These are phyloP conservation scores for Crenuchus spilurus DNA, from an alignment of 2,797 vertebrate genomes.

Conservation along the genomic window DNA sequence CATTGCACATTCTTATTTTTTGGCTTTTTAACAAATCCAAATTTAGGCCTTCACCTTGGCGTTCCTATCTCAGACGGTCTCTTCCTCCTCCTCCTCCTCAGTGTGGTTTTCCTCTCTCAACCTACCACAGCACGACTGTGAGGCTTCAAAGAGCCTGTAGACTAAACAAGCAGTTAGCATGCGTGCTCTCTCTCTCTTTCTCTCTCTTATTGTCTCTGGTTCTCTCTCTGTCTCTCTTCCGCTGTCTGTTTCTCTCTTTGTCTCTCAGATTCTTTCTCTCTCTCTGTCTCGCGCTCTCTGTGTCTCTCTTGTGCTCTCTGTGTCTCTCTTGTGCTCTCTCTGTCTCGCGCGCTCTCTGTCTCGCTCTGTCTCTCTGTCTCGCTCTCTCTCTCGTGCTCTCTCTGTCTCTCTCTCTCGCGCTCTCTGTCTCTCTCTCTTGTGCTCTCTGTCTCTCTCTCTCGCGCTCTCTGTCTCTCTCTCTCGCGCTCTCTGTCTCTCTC, in stretches of 20 bases:
- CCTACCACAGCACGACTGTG: background rate
- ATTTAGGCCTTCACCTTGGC: background rate
- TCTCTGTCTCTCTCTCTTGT: no score
- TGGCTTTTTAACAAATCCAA: background rate
- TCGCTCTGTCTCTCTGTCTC: no score
- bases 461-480: no score
- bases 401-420: no score
- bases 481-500: no score
- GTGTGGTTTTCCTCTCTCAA: background rate
- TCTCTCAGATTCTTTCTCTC: no score
- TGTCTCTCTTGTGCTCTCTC: no score
- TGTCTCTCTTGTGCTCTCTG: no score
- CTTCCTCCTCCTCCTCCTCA: background rate
- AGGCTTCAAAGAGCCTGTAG: constrained; percentile 1
- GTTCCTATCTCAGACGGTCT: background rate
- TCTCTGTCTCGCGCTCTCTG: no score
- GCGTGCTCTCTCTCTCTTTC: background rate
- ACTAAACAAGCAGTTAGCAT: constrained; percentile 4
- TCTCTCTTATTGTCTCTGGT: background rate
- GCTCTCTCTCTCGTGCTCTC: no score
- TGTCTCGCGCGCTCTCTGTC: no score
- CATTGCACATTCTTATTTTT: background rate
- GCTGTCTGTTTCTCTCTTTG: background rate
- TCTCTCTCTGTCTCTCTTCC: background rate
- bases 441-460: no score